These are phyloP conservation scores for Dendronephthya gigantea DNA, from an alignment of 64 coral and sea anemone species.

Conservation along the genomic window DNA sequence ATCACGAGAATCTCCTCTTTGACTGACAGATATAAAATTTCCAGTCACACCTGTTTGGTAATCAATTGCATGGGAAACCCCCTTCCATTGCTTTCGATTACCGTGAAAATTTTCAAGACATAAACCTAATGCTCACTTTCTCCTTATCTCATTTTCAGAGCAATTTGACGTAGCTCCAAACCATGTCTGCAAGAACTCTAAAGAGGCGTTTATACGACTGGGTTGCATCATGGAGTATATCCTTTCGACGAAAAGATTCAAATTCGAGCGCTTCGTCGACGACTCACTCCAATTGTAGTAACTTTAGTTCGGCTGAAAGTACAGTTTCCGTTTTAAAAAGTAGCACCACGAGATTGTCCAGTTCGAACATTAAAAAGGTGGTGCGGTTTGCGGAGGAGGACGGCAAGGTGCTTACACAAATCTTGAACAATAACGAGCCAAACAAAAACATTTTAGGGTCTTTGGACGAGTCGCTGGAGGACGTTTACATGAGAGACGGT, in stretches of 20 bases:
- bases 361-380: background rate
- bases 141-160: background rate
- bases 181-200: background rate
- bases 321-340: background rate
- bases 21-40: no score
- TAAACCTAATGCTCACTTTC: background rate
- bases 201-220: background rate
- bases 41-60: no score
- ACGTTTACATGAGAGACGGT: background rate
- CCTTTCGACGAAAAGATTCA: background rate
- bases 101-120: no score
- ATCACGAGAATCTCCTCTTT: no score
- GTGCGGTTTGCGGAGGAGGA: background rate
- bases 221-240: background rate
- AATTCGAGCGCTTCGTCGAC: background rate
- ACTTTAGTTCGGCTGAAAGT: background rate
- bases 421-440: background rate
- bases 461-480: background rate
- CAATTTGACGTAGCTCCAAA: background rate
- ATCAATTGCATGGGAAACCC: no score
- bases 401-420: background rate
- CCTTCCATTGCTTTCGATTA: no score
- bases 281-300: background rate
- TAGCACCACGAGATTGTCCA: background rate
- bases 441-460: background rate